Base-by-base conservation (phyloP, 2,888 invertebrate species). In the Drosophila histrio region DNA sequence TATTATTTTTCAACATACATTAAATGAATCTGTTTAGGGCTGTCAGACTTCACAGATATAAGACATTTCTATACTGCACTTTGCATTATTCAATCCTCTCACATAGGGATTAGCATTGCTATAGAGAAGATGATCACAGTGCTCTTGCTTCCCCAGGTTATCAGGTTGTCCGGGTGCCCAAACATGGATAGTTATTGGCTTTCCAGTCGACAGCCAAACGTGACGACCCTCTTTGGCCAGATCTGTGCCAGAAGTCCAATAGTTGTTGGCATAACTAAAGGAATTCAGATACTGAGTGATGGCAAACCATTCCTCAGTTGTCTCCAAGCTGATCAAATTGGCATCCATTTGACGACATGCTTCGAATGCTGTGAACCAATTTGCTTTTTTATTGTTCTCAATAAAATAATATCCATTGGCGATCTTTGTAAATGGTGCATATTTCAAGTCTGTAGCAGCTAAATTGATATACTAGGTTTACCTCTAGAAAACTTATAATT, bases 131-230 rank as follows among this genome's bases (percentile, higher is more conserved):
- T 47, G n/a, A 64, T 57, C 43, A 21, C 63, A 70, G 28, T 63
- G 22, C n/a, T 61, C 68, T 8, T 9, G 11, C 3, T 34, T 28
- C 0, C 0, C 5, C 7, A n/a, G 3, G 56, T 75, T 73, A 39
- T 79, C 70, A 0, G 81, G 85, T 38, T 85, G 74, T 1, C 59
- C 59, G 0, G 21, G 6, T 5, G 65, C 44, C 86, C 85, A 83
- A 7, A 58, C 38, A 9, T 65, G 44, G 7, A 61, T 61, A 11
- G 17, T 11, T 0, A 85, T 60, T 1, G 61, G 52, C 15, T 69
- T 46, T 2, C 85, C 86, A 0, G 67, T 83, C 3, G 71, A 46
- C n/a, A 74, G 49, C 72, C 76, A 85, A 19, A 60, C 43, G 43
- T 78, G 79, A 6, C 59, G 32, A 21, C 72, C 71, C n/a, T 78